These are phyloP conservation scores for Callocephalon fimbriatum DNA, from an alignment of 2,113 vertebrate species.

Conservation along the genomic window DNA sequence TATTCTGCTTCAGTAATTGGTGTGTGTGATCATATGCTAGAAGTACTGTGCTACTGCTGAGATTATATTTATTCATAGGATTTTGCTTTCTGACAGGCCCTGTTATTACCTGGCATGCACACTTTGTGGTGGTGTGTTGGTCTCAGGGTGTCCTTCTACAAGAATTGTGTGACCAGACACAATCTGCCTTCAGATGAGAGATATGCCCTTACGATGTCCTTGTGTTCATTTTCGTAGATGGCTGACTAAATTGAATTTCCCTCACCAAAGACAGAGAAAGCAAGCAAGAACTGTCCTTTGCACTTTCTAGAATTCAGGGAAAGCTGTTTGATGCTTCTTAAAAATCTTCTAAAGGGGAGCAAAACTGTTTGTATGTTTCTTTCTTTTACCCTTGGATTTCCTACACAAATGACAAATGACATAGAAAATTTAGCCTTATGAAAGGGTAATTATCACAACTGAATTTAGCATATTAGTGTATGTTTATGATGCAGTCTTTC, in stretches of 20 bases:
- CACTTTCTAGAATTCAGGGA: background rate
- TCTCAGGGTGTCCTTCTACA: background rate
- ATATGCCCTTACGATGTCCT: background rate
- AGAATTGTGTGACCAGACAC: background rate
- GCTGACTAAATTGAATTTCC: background rate
- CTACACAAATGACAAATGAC: background rate
- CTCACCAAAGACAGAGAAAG: background rate
- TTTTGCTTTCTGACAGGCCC: constrained; percentile 5
- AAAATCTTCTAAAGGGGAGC: background rate
- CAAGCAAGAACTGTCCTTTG: background rate
- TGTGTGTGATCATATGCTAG: background rate
- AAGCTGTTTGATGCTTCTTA: background rate
- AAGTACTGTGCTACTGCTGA: background rate
- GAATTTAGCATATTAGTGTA: background rate
- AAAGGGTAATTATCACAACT: background rate
- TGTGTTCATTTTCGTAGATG: background rate
- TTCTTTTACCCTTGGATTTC: background rate
- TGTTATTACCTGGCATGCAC: background rate
- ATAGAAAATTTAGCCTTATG: background rate
- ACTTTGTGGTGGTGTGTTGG: background rate
- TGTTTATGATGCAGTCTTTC: background rate
- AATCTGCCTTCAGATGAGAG: background rate
- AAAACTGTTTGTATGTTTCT: background rate
- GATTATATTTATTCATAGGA: background rate
- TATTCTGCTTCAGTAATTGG: background rate